These are phyloP conservation scores for Chaenodraco wilsoni DNA, from an alignment of 2,797 vertebrate species.

Conservation along the genomic window DNA sequence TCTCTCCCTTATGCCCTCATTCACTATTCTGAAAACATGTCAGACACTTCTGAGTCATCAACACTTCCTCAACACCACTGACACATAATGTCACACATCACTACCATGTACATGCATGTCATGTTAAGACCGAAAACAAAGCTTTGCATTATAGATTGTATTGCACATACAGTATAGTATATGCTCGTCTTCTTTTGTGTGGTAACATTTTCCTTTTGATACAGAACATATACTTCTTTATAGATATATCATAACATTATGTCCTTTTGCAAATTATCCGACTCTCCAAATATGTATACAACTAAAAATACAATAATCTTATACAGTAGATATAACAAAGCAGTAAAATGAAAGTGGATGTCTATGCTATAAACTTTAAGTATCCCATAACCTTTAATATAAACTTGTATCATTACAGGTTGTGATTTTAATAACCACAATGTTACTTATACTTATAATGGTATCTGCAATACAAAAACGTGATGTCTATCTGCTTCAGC, in stretches of 20 bases:
- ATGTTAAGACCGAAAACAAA: constrained; percentile 2
- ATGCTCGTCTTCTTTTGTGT: background rate
- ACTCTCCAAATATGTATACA: background rate
- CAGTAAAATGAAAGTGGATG: background rate
- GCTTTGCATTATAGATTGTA: background rate
- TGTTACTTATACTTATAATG: too few species aligned
- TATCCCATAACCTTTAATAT: background rate
- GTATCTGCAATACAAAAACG: too few species aligned
- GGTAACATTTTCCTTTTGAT: background rate
- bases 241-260: too few species aligned
- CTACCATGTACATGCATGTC: background rate
- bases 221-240: background rate
- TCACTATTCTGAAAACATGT: background rate
- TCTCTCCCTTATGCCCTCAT: constrained; percentile 1
- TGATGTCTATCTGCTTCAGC: too few species aligned
- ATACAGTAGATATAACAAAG: background rate
- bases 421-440: too few species aligned
- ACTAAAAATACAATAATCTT: background rate
- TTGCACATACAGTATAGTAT: too few species aligned
- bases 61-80: background rate
- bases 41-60: constrained; percentile 2
- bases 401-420: background rate
- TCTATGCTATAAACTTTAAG: background rate
- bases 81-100: constrained; percentile 3
- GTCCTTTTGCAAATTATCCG: background rate